Percentiles rank a stretch among this genome's conserved stretches.
These are phyloP conservation scores for Microchirus variegatus DNA, from an alignment of 2,797 vertebrate genomes.

Conservation along the genomic window DNA sequence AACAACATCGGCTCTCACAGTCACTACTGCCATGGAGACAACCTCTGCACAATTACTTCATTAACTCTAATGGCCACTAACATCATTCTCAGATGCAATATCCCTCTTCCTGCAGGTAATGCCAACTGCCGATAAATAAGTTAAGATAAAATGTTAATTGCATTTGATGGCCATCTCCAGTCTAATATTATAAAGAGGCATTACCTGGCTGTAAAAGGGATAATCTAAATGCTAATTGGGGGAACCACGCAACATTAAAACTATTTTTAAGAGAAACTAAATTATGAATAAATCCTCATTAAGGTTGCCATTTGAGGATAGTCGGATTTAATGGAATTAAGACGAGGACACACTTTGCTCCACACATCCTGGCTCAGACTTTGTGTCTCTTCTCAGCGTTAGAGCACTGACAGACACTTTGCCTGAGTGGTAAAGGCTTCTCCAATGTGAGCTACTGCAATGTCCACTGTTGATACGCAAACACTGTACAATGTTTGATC, in stretches of 20 bases:
- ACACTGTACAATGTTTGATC: constrained; percentile 40
- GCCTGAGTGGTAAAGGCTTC: constrained; percentile 47
- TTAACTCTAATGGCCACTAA: constrained; percentile 85
- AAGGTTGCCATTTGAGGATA: constrained; percentile 76
- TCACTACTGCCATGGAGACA: constrained; percentile 70
- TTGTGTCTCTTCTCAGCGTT: constrained; percentile 23
- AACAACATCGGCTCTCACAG: constrained; percentile 64
- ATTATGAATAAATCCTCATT: constrained; percentile 79
- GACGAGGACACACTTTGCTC: constrained; percentile 31
- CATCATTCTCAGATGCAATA: constrained; percentile 83
- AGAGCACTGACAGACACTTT: constrained; percentile 14
- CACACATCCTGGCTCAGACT: constrained; percentile 39
- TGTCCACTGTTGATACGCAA: constrained; percentile 59
- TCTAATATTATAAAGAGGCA: constrained; percentile 84
- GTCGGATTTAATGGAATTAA: constrained; percentile 66
- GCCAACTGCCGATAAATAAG: constrained; percentile 83
- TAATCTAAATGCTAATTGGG: constrained; percentile 86
- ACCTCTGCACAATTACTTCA: constrained; percentile 81
- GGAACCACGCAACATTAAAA: constrained; percentile 80
- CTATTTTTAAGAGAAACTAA: constrained; percentile 78
- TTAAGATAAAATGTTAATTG: constrained; percentile 87
- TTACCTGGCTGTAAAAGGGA: constrained; percentile 81
- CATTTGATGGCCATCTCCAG: constrained; percentile 85
- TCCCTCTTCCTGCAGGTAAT: constrained; percentile 82
- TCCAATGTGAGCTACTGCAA: constrained; percentile 71